Evolutionary conservation across 2,113 vertebrate species (phyloP).

Genomic region (Podarcis raffonei): DNA sequence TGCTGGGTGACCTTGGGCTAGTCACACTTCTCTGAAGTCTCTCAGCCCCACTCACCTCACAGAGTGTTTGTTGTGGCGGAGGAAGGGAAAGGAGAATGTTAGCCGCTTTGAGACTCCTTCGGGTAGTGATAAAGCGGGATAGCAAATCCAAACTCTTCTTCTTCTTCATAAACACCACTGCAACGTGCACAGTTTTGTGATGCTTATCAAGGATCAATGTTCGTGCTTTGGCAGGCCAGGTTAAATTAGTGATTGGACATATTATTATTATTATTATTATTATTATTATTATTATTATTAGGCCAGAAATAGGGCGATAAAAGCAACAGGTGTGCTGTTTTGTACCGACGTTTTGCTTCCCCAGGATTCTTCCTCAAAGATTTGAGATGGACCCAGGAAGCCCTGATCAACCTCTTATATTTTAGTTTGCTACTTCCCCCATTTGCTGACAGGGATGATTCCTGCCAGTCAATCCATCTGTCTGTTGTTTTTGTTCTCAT

Average conservation of each 20-base stretch:
- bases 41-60: no score
- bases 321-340: not conserved
- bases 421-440: not conserved
- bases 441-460: not conserved
- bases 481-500: not conserved
- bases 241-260: not conserved
- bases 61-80: no score
- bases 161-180: not conserved
- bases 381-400: no score
- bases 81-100: no score
- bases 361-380: no score
- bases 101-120: no score
- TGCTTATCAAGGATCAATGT: not conserved
- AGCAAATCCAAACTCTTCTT: no score
- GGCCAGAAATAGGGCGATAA: not conserved
- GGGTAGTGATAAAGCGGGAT: no score
- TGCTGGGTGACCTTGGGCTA: no score
- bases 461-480: not conserved
- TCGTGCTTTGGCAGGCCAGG: not conserved
- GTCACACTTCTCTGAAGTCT: no score
- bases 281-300: not conserved
- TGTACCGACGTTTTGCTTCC: not conserved
- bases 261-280: not conserved
- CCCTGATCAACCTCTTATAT: not conserved
- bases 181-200: rapidly evolving